Percentiles rank a stretch among this genome's conserved stretches.
These are phyloP conservation scores for Danio jaintianensis DNA, from an alignment of 2,797 vertebrate genomes.

Conservation along the genomic window DNA sequence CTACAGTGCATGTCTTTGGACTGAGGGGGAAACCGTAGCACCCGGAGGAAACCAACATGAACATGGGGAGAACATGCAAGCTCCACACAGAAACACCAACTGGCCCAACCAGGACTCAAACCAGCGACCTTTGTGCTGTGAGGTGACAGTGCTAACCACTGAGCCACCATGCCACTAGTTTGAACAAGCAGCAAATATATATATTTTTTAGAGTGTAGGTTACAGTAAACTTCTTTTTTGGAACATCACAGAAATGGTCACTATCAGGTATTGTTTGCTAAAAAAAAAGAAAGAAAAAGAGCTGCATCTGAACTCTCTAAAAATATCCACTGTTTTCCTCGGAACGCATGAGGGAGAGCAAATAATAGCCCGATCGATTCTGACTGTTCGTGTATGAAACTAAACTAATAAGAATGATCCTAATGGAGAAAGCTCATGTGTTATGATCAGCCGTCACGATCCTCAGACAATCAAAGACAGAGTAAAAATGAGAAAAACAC, in stretches of 20 bases:
- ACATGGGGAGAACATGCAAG: too few relatives aligned
- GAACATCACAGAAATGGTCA: background rate
- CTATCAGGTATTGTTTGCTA: background rate
- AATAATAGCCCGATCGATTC: background rate
- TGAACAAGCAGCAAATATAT: too few relatives aligned
- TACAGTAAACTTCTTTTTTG: too few relatives aligned
- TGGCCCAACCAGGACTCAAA: too few relatives aligned
- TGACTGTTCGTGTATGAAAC: background rate
- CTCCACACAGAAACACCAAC: too few relatives aligned
- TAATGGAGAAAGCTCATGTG: background rate
- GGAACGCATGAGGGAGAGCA: background rate
- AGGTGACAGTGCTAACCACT: too few relatives aligned
- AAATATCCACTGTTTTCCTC: background rate
- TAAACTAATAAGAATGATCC: slow-evolving; percentile 2
- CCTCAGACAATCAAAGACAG: slow-evolving; percentile 9
- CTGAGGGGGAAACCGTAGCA: too few relatives aligned
- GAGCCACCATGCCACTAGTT: too few relatives aligned
- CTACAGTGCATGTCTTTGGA: too few relatives aligned
- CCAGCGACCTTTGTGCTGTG: too few relatives aligned
- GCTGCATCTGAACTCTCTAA: background rate
- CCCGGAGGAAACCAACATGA: too few relatives aligned
- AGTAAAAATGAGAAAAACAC: slow-evolving; percentile 13
- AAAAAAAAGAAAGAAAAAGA: background rate
- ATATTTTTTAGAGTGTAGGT: too few relatives aligned
- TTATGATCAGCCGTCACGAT: background rate